Evolutionary conservation across 2,888 invertebrate genomes (phyloP).

Genomic region (Graphium colonna): DNA sequence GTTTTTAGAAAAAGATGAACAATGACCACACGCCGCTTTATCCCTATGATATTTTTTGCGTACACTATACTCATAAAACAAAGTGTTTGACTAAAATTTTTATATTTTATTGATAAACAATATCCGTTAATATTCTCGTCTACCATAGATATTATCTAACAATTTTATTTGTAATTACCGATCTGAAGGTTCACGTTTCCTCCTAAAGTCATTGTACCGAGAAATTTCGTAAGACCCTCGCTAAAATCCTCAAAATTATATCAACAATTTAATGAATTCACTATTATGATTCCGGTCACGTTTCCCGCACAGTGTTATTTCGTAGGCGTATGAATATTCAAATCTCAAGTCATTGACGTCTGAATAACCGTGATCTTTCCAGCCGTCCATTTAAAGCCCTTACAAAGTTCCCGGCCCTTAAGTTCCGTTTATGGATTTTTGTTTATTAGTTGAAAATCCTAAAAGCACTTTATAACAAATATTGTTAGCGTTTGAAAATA

Average conservation of each 20-base stretch:
- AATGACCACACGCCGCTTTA: too few species aligned
- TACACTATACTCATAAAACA: too few species aligned
- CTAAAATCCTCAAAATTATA: conserved; percentile 16
- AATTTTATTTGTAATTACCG: neutral
- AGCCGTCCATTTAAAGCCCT: conserved; percentile 26
- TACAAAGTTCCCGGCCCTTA: conserved; percentile 24
- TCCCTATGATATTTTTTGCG: too few species aligned
- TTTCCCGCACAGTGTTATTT: conserved; percentile 38
- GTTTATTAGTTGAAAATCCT: too few species aligned
- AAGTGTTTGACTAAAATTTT: neutral
- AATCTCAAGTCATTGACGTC: conserved; percentile 33
- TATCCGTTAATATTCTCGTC: neutral
- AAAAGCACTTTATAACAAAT: too few species aligned
- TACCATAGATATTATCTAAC: neutral
- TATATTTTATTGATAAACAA: too few species aligned
- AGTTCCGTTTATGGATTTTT: too few species aligned
- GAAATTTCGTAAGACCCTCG: conserved; percentile 8
- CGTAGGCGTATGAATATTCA: conserved; percentile 54
- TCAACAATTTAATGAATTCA: conserved; percentile 33
- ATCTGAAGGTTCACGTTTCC: neutral
- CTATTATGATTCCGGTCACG: conserved; percentile 43
- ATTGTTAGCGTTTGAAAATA: too few species aligned
- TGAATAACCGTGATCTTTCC: conserved; percentile 23
- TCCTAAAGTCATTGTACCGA: neutral
- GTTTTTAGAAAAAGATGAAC: too few species aligned